A percentile compares a stretch with the other conserved stretches of the same genome.
phyloP scores from a whole-genome alignment of 2,797 vertebrate species.

The Xenops minutus region DNA sequence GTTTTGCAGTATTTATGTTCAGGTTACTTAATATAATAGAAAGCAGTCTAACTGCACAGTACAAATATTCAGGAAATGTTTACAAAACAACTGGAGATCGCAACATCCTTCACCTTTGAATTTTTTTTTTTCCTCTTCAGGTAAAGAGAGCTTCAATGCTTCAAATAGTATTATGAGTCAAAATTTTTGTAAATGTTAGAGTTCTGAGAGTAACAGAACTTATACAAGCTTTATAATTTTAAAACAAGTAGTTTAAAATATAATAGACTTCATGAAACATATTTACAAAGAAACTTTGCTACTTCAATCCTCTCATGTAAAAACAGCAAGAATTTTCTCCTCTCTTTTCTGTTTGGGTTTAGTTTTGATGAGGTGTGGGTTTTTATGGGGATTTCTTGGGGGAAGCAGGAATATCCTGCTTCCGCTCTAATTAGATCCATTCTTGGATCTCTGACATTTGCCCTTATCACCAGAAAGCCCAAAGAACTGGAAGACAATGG shows the following conservation, averaged over 20 bases:
- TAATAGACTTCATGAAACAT: neutral
- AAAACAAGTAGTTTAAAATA: neutral
- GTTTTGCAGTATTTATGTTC: neutral
- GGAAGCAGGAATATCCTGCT: too few species aligned
- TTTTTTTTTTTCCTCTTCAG: neutral
- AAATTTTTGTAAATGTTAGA: neutral
- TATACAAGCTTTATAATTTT: neutral
- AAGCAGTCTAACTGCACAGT: neutral
- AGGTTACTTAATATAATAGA: neutral
- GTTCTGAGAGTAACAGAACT: neutral
- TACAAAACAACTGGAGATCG: neutral
- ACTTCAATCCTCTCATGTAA: neutral
- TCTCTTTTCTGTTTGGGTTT: neutral
- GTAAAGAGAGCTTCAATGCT: neutral
- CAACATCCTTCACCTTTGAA: neutral
- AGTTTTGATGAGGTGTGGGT: too few species aligned
- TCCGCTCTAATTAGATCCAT: neutral
- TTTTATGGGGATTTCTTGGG: rapidly evolving
- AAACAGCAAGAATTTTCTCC: neutral
- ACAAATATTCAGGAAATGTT: neutral
- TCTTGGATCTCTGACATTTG: neutral
- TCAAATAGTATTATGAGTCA: neutral
- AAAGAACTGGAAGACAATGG: neutral
- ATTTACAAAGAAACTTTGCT: neutral
- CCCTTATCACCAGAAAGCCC: neutral